These are phyloP conservation scores for Alethe diademata DNA, from an alignment of 2,113 vertebrate genomes.

Conservation along the genomic window DNA sequence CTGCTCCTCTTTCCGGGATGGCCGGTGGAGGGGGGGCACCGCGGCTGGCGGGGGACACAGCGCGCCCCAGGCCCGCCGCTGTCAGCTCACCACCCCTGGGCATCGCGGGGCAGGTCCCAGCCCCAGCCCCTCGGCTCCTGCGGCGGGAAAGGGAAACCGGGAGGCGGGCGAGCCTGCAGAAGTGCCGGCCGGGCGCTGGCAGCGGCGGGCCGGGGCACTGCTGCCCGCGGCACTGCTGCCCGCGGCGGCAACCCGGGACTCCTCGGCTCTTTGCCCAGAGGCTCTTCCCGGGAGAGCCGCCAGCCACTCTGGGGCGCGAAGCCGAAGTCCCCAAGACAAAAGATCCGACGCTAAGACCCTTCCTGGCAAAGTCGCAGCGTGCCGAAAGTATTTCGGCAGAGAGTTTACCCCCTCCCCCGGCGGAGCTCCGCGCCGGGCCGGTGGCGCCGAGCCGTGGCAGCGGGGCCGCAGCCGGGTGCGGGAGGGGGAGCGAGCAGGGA, in stretches of 20 bases:
- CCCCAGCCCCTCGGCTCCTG: background rate
- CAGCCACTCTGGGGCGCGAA: background rate
- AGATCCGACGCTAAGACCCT: constrained; percentile 32
- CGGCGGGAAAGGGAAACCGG: background rate
- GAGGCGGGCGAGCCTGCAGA: background rate
- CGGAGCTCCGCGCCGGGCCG: background rate
- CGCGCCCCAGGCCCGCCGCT: background rate
- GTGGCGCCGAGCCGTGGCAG: background rate
- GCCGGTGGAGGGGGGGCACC: background rate
- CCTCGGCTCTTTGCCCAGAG: background rate
- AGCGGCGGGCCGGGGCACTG: background rate
- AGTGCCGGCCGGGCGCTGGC: background rate
- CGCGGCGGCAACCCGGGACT: background rate
- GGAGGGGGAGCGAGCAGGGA: background rate
- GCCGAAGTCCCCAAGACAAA: constrained; percentile 39
- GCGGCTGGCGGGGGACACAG: background rate
- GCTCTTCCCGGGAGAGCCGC: background rate
- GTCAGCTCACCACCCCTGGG: background rate
- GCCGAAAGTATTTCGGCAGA: constrained; percentile 10
- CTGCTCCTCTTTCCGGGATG: background rate
- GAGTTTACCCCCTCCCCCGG: background rate
- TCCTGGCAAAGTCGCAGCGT: background rate
- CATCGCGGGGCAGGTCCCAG: background rate
- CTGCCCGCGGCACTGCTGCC: background rate
- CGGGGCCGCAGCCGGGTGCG: background rate